These are phyloP conservation scores for Diarsia dahlii DNA, from an alignment of 2,888 invertebrate genomes.

Conservation along the genomic window DNA sequence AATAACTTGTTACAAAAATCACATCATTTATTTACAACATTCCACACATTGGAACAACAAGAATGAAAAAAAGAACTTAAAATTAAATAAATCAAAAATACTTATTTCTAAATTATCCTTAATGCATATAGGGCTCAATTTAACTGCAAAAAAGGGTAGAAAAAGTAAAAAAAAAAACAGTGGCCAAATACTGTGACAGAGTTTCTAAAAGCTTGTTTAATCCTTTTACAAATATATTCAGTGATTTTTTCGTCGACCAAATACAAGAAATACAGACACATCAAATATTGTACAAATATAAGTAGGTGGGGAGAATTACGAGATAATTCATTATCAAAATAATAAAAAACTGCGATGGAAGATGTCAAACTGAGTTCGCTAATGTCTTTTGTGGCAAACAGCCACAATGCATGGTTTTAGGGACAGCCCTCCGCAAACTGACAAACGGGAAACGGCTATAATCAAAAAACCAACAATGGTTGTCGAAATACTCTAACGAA, in stretches of 20 bases:
- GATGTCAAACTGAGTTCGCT: neutral
- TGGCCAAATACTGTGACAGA: neutral
- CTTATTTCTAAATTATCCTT: constrained; percentile 24
- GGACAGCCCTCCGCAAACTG: too few relatives aligned
- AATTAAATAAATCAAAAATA: constrained; percentile 42
- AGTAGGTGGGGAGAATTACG: neutral
- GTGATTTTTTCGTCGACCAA: neutral
- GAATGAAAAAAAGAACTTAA: constrained; percentile 8
- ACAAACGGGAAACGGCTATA: too few relatives aligned
- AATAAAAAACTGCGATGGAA: neutral
- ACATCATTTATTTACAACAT: constrained; percentile 46
- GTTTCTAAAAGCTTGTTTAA: neutral
- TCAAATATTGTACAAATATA: neutral
- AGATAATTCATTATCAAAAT: neutral
- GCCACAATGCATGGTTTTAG: neutral
- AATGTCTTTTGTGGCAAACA: neutral
- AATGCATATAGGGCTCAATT: neutral
- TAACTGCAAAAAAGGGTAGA: neutral
- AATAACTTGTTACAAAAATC: constrained; percentile 28
- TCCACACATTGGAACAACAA: constrained; percentile 33
- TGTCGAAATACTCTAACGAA: too few relatives aligned
- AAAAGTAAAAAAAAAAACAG: neutral
- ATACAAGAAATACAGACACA: neutral
- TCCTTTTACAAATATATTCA: too few relatives aligned
- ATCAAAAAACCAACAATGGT: too few relatives aligned